Evolutionary conservation across 2,113 vertebrate genomes (phyloP), one percentile per base, ranked within the genome.

Genomic region (Dendropsophus ebraccatus): DNA sequence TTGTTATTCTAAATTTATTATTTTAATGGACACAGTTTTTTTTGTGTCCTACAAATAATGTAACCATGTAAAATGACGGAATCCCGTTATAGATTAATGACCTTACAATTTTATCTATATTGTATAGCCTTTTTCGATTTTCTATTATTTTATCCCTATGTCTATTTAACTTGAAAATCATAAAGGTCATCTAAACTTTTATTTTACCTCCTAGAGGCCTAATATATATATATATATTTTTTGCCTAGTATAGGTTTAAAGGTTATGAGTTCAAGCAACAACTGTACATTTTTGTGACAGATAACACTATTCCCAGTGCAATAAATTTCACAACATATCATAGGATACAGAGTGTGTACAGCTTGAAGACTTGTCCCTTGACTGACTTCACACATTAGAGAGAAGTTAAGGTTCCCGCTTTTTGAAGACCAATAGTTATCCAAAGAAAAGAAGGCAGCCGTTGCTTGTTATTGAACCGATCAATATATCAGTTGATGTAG

Each of bases 341-440:
- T 84, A 28, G 25, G 25, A 82, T 82, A 32, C 76, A 79, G 75
- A 81, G 13, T n/a, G 81, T 12, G 3, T 28, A 52, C 47, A 28
- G 67, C 87, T 91, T 84, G 62, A 80, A 90, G 83, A 70, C 19
- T 49, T 0, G 0, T 88, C 28, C 56, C 80, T 85, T 62, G 6
- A 19, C 41, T 56, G 69, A 88, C 85, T 52, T 56, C 62, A 88
- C 85, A 45, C 0, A 21, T 91, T 91, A 88, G 49, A 47, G 28
- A 78, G 85, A 87, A 79, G 73, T 88, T 50, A 70, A 77, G 70
- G 30, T 87, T 87, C 49, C 56, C 85, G 45, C 86, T 89, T 81
- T 88, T 87, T 60, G 83, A 88, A 89, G 50, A 88, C 81, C 88
- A 21, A 90, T 89, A 81, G 77, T 7, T 7, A 1, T 72, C 37